phyloP scores from a whole-genome alignment of 2,797 vertebrate genomes.

The Tangara arthus region DNA sequence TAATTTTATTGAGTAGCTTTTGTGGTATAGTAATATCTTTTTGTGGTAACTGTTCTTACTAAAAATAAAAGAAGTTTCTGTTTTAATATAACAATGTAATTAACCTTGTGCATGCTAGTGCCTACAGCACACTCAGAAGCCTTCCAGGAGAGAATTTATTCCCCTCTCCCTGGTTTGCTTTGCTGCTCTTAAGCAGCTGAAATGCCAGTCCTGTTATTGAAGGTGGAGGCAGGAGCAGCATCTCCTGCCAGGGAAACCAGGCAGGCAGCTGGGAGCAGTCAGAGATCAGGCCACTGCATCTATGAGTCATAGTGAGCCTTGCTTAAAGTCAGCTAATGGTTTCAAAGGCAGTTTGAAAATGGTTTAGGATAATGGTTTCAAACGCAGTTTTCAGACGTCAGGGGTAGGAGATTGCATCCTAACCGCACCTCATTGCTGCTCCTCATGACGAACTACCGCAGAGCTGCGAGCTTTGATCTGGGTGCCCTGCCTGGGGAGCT shows the following conservation, averaged over 20 bases:
- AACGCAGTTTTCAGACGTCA: background rate
- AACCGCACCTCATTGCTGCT: background rate
- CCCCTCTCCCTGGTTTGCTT: background rate
- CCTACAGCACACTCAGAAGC: background rate
- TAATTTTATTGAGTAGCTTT: background rate
- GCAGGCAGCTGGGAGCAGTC: background rate
- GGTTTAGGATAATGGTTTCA: background rate
- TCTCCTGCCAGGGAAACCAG: background rate
- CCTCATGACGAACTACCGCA: rapidly evolving
- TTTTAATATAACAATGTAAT: background rate
- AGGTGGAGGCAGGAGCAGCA: background rate
- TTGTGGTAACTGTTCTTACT: background rate
- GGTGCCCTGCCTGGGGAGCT: background rate
- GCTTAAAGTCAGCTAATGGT: background rate
- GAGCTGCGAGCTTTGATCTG: background rate
- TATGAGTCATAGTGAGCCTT: background rate
- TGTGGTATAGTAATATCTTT: background rate
- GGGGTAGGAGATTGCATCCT: background rate
- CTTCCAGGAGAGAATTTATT: background rate
- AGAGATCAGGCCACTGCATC: background rate
- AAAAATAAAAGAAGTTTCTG: background rate
- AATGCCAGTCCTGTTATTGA: rapidly evolving
- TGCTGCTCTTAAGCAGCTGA: background rate
- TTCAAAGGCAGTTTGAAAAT: background rate
- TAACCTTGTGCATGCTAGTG: background rate